phyloP scores from a whole-genome alignment of 2,888 invertebrate species.

The Gerris lacustris region DNA sequence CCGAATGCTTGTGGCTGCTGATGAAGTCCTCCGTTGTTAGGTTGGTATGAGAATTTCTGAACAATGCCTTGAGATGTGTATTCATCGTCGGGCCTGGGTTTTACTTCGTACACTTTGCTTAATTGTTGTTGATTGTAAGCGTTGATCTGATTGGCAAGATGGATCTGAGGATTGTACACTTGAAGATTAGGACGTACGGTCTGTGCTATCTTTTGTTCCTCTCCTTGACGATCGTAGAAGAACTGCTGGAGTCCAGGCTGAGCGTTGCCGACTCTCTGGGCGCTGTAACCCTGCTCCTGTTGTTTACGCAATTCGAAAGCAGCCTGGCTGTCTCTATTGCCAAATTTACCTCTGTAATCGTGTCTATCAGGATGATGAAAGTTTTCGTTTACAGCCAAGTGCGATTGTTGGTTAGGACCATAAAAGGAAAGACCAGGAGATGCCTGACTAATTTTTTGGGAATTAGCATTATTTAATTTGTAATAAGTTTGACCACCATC shows the following conservation, averaged over 20 bases:
- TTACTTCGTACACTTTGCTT: not conserved
- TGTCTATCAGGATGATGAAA: not conserved
- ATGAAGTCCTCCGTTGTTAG: not conserved
- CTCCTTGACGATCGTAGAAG: not conserved
- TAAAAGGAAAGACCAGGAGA: not conserved
- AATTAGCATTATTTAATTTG: not conserved
- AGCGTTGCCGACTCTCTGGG: not conserved
- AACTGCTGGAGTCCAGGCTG: not conserved
- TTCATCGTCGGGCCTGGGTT: not conserved
- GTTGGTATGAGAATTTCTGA: not conserved
- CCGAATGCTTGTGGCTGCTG: not conserved
- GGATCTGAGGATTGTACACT: not conserved
- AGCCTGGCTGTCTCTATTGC: not conserved
- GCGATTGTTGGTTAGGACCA: not conserved
- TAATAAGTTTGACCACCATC: not conserved
- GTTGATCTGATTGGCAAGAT: not conserved
- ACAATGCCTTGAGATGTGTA: not conserved
- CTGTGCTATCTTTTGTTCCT: not conserved
- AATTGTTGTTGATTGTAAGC: not conserved
- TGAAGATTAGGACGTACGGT: not conserved
- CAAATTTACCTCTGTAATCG: not conserved
- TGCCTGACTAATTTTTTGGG: not conserved
- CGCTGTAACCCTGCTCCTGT: not conserved
- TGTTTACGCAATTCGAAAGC: not conserved
- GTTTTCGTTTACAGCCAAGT: not conserved